phyloP scores from a whole-genome alignment of 2,113 vertebrate species.

The Menidia beryllina region DNA sequence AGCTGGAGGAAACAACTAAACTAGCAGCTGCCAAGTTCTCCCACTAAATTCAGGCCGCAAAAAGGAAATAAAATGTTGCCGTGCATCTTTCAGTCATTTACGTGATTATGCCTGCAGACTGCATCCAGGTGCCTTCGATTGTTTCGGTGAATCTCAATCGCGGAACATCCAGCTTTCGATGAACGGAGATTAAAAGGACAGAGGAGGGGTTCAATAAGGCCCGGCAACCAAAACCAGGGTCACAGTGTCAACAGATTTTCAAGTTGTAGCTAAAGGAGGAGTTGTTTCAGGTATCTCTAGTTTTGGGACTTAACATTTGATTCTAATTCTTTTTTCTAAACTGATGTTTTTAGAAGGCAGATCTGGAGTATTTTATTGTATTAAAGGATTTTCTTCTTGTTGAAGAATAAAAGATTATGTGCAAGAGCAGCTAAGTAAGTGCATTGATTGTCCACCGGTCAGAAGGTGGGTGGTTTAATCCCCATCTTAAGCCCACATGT shows the following conservation, averaged over 20 bases:
- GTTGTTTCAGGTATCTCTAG: slow-evolving; percentile 3
- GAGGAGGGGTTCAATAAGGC: not conserved
- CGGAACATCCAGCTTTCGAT: not conserved
- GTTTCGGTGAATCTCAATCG: not conserved
- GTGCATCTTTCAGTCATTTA: slow-evolving; percentile 6
- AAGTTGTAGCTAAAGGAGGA: not conserved
- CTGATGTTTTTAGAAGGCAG: slow-evolving; percentile 1
- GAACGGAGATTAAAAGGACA: not conserved
- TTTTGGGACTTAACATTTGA: not conserved
- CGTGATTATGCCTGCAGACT: slow-evolving; percentile 1
- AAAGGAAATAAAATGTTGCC: slow-evolving; percentile 1
- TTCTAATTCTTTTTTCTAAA: slow-evolving; percentile 13
- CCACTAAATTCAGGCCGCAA: not conserved
- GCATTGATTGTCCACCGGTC: not conserved
- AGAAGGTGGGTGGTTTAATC: not conserved
- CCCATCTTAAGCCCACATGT: not conserved
- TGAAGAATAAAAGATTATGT: not conserved
- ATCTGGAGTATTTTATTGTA: not conserved
- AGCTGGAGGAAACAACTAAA: slow-evolving; percentile 46
- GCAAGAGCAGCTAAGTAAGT: not conserved
- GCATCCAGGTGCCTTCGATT: slow-evolving; percentile 24
- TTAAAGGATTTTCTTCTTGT: not conserved
- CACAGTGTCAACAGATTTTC: not conserved
- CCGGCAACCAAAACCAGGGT: not conserved
- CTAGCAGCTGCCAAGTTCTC: slow-evolving; percentile 20